Base-by-base conservation (phyloP, 1,140 invertebrate genomes). In the Euura lappo region DNA sequence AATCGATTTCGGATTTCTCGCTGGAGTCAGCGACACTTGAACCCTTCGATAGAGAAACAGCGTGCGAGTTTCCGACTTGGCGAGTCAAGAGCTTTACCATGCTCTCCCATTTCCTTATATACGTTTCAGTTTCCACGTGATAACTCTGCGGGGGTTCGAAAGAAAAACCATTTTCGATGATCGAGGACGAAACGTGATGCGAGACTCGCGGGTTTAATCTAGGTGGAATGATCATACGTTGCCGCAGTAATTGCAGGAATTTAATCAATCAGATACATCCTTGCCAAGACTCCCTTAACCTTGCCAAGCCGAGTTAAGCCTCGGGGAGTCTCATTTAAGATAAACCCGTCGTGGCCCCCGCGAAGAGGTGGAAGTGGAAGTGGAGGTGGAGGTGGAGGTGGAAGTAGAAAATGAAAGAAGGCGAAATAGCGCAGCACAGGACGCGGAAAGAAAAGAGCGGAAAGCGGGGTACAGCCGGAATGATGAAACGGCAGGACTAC, bases 251-350 rank as follows among this genome's bases (percentile, higher is more conserved):
- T 85, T 85, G 83, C 82, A 79, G 76, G 80, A 86, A 85, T 86
- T 86, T 85, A 85, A 86, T 86, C 85, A 86, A 86, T 86, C 84
- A 85, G 79, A 83, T 80, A 83, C 81, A 83, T 78, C 80, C 76
- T 75, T 71, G 75, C 79, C 77, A 77, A 79, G 76, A 72, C 74
- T 70, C 71, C 76, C 51, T 72, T 74, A 71, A 75, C 74, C 74
- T 78, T 74, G 80, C 76, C 78, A 76, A 83, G 82, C 76, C 74
- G 72, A 78, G 78, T 82, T 85, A 85, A 85, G 77, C 81, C 77
- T 74, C 68, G 69, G 77, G 79, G 79, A 83, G 79, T 84, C 80
- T 83, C 83, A 84, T 82, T 86, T 81, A 84, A 85, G 84, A 83
- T 82, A 84, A 85, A 84, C 78, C 77, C 75, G 51, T 60, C 51